Percentiles rank a stretch among this genome's conserved stretches.
Evolutionary conservation across 2,888 invertebrate species (phyloP).

Genomic region (Ormyrus pomaceus): DNA sequence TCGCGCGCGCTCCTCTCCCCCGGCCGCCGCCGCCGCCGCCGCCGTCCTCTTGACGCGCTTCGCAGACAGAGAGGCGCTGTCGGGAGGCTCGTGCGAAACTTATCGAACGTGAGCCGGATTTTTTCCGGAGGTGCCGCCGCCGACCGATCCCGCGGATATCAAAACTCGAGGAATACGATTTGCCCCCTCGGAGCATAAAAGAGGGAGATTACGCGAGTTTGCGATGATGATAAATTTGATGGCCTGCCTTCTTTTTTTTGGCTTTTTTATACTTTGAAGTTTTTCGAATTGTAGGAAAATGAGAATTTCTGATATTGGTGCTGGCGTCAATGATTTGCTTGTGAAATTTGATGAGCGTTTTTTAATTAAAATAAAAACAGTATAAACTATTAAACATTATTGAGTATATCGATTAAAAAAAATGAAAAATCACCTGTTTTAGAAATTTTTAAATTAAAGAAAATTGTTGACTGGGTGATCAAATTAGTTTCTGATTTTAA

Average conservation of each 20-base stretch:
- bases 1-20: background rate
- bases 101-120: conserved; percentile 56
- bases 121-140: conserved; percentile 22
- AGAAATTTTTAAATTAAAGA: too few relatives aligned
- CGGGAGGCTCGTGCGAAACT: conserved; percentile 58
- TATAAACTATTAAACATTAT: too few relatives aligned
- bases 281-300: too few relatives aligned
- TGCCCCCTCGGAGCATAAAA: conserved; percentile 8
- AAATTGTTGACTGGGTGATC: too few relatives aligned
- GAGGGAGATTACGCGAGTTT: conserved; percentile 44
- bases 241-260: background rate
- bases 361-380: too few relatives aligned
- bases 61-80: conserved; percentile 55
- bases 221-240: conserved; percentile 46
- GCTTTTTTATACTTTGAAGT: too few relatives aligned
- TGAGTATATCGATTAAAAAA: too few relatives aligned
- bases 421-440: too few relatives aligned
- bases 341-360: too few relatives aligned
- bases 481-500: too few relatives aligned
- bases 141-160: conserved; percentile 31
- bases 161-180: conserved; percentile 41
- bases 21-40: background rate
- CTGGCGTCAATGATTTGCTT: too few relatives aligned
- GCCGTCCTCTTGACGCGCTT: conserved; percentile 23
- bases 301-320: too few relatives aligned